A percentile compares a stretch with the other conserved stretches of the same genome.
These are phyloP conservation scores for Pilophorus perplexus DNA, from an alignment of 2,888 invertebrate genomes.

Conservation along the genomic window DNA sequence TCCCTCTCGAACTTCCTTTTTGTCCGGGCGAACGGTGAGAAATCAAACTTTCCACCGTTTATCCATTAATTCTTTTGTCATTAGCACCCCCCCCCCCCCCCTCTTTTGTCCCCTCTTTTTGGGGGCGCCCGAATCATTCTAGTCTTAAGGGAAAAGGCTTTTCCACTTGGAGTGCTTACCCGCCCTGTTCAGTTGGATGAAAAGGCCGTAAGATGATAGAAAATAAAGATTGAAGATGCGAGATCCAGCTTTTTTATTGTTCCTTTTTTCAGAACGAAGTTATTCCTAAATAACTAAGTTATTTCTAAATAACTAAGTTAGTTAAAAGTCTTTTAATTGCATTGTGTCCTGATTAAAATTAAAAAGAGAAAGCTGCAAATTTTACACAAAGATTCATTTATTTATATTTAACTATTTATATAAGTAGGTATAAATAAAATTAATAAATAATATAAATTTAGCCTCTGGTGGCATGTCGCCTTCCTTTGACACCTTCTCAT, in stretches of 20 bases:
- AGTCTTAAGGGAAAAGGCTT: not conserved
- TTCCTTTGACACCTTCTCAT: too few relatives aligned
- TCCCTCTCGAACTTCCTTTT: not conserved
- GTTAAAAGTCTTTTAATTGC: constrained; percentile 25
- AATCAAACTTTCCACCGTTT: constrained; percentile 39
- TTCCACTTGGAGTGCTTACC: constrained; percentile 25
- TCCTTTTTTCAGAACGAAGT: not conserved
- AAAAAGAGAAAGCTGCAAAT: too few relatives aligned
- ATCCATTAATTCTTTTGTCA: constrained; percentile 41
- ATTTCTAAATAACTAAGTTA: constrained; percentile 1
- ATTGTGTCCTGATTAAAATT: constrained; percentile 3
- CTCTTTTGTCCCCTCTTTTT: constrained; percentile 15
- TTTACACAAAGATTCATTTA: too few relatives aligned
- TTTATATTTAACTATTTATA: too few relatives aligned
- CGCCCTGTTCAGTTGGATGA: not conserved
- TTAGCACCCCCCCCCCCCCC: constrained; percentile 27
- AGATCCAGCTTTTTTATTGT: not conserved
- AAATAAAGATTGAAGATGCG: constrained; percentile 25
- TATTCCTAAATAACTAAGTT: not conserved
- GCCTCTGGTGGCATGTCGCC: too few relatives aligned
- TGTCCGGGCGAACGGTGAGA: constrained; percentile 22
- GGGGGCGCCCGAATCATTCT: constrained; percentile 22
- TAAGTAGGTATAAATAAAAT: too few relatives aligned
- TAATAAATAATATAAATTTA: too few relatives aligned
- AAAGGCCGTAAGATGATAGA: not conserved